Percentiles rank a stretch among this genome's conserved stretches.
phyloP scores from a whole-genome alignment of 2,797 vertebrate genomes.

The Sebastes oblongus region DNA sequence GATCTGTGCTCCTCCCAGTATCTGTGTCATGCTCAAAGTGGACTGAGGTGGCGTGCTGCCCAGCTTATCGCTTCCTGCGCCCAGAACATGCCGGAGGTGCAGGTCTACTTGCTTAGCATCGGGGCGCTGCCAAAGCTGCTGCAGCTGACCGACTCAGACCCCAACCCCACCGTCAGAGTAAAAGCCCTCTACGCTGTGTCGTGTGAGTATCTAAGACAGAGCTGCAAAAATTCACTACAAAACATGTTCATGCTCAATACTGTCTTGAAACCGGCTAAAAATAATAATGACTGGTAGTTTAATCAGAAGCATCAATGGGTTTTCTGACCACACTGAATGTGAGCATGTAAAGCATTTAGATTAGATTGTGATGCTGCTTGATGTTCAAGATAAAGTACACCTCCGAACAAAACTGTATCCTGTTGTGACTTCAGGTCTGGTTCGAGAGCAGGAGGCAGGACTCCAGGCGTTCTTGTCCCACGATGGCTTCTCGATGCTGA shows the following conservation, averaged over 20 bases:
- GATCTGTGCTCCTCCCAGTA: slow-evolving; percentile 84
- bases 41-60: slow-evolving; percentile 88
- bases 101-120: slow-evolving; percentile 84
- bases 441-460: slow-evolving; percentile 89
- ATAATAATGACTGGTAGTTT: background rate
- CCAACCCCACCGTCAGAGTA: slow-evolving; percentile 82
- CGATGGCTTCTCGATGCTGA: slow-evolving; percentile 91
- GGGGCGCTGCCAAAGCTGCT: slow-evolving; percentile 86
- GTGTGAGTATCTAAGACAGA: slow-evolving; percentile 81
- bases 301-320: background rate
- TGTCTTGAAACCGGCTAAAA: background rate
- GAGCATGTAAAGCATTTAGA: background rate
- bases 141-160: slow-evolving; percentile 85
- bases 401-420: background rate
- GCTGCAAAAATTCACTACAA: background rate
- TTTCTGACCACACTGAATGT: background rate
- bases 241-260: background rate
- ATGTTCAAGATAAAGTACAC: background rate
- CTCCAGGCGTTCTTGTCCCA: slow-evolving; percentile 85
- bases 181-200: slow-evolving; percentile 92
- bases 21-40: slow-evolving; percentile 81
- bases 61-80: slow-evolving; percentile 88
- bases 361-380: background rate
- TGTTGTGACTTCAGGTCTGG: slow-evolving; percentile 80
- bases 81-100: slow-evolving; percentile 91